Evolutionary conservation across 2,797 vertebrate genomes (phyloP).

Genomic region (Coreius guichenoti): DNA sequence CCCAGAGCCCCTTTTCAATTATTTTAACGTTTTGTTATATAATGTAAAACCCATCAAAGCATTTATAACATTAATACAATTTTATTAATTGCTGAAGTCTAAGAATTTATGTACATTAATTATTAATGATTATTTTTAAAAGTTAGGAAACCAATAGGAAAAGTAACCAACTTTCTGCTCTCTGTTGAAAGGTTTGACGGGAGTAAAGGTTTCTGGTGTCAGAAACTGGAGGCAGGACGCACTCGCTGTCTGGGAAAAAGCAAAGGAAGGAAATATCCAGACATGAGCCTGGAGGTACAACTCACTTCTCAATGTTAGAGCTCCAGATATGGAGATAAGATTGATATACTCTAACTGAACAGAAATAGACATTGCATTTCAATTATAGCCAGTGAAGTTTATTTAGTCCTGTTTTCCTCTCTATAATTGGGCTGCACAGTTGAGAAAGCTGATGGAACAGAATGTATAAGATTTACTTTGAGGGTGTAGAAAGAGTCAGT

Average conservation of each 20-base stretch:
- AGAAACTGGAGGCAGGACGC: slow-evolving; percentile 84
- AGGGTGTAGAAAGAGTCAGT: not conserved
- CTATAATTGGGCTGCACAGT: not conserved
- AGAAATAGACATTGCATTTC: not conserved
- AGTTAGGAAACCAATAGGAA: not conserved
- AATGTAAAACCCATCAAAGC: no score
- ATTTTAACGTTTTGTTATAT: not conserved
- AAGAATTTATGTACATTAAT: not conserved
- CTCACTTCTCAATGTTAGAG: slow-evolving; percentile 26
- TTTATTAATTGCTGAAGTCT: not conserved
- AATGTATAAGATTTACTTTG: not conserved
- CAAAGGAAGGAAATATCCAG: slow-evolving; percentile 87
- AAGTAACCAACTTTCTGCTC: not conserved
- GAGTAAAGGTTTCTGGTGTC: slow-evolving; percentile 89
- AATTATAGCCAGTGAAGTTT: not conserved
- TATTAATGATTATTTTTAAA: not conserved
- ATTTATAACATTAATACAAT: not conserved
- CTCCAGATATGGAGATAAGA: slow-evolving; percentile 23
- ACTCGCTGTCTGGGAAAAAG: slow-evolving; percentile 87
- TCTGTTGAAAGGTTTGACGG: slow-evolving; percentile 81
- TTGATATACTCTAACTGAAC: slow-evolving; percentile 1
- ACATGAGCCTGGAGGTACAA: slow-evolving; percentile 82
- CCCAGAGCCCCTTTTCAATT: not conserved
- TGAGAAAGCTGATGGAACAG: not conserved
- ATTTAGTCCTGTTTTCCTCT: not conserved